Evolutionary conservation across 2,888 invertebrate species (phyloP).

Genomic region (Leucophenga maculata): DNA sequence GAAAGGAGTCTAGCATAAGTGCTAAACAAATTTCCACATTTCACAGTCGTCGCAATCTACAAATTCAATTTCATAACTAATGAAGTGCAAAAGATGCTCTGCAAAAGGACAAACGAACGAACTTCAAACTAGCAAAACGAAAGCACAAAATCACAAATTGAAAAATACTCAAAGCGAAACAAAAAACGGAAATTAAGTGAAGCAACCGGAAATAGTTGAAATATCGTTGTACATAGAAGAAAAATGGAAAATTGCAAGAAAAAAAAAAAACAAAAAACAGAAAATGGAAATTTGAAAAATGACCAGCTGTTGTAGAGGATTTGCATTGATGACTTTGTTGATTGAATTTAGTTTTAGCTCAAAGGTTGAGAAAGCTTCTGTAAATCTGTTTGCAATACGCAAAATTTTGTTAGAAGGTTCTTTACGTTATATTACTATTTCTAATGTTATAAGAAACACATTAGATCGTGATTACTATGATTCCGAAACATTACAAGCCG

Average conservation of each 20-base stretch:
- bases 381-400: background rate
- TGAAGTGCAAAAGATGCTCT: slow-evolving; percentile 22
- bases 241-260: background rate
- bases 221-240: background rate
- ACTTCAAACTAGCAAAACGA: too few relatives aligned
- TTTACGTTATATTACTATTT: too few relatives aligned
- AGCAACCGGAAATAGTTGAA: slow-evolving; percentile 26
- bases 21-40: too few relatives aligned
- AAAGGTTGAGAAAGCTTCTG: too few relatives aligned
- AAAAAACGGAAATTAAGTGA: slow-evolving; percentile 24
- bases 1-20: too few relatives aligned
- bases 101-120: background rate
- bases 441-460: too few relatives aligned
- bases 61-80: slow-evolving; percentile 24
- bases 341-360: too few relatives aligned
- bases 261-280: too few relatives aligned
- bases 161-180: background rate
- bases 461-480: too few relatives aligned
- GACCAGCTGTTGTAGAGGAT: background rate
- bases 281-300: slow-evolving; percentile 10
- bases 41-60: too few relatives aligned
- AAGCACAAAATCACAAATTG: slow-evolving; percentile 6
- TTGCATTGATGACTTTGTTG: too few relatives aligned
- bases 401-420: background rate
- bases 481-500: too few relatives aligned